phyloP scores from a whole-genome alignment of 92 coral and sea anemone genomes.

The Paramuricea clavata region DNA sequence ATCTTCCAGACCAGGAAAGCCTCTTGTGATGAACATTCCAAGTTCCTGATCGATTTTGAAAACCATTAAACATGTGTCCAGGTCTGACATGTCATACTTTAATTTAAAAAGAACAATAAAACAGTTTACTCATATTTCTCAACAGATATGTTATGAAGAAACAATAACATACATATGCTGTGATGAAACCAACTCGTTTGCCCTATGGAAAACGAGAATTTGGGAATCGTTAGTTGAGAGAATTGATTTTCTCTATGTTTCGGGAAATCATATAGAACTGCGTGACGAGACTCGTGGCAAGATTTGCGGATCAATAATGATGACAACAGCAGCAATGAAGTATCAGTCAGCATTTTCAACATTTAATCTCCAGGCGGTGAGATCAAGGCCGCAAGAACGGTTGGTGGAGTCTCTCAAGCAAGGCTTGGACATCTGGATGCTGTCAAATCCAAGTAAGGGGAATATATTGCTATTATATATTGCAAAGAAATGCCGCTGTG shows the following conservation, averaged over 20 bases:
- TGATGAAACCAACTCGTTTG: background rate
- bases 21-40: too few species aligned
- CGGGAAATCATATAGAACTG: conserved; percentile 11
- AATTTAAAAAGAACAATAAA: too few species aligned
- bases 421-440: background rate
- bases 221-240: background rate
- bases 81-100: too few species aligned
- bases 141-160: background rate
- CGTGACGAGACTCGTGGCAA: conserved; percentile 1
- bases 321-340: conserved; percentile 17
- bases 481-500: background rate
- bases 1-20: too few species aligned
- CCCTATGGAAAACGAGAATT: background rate
- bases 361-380: background rate
- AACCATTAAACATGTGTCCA: too few species aligned
- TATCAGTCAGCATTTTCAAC: background rate
- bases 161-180: background rate
- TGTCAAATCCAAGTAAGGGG: background rate
- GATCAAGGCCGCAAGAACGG: background rate
- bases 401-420: conserved; percentile 14
- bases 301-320: background rate
- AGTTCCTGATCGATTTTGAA: too few species aligned
- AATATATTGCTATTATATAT: background rate
- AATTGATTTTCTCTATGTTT: background rate
- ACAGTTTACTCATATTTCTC: background rate